Percentiles rank a stretch among this genome's conserved stretches.
Conservation (phyloP, 2,797 vertebrate species). For the Morus bassanus region DNA sequence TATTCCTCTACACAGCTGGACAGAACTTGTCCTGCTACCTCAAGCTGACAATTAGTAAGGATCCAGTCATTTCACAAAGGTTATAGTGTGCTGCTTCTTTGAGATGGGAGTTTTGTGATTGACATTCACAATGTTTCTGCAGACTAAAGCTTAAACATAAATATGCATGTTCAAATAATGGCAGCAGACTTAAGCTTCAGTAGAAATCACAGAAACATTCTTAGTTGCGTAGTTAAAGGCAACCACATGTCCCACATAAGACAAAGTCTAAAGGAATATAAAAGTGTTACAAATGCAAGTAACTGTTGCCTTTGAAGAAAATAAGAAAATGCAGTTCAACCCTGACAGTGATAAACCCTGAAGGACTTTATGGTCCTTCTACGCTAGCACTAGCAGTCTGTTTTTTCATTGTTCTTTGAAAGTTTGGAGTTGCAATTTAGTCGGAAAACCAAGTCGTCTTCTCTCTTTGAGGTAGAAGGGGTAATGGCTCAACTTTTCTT, state of each 20-base stretch:
- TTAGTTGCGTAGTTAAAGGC: background rate
- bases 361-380: background rate
- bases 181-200: constrained; percentile 27
- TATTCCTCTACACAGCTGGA: background rate
- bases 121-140: background rate
- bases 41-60: background rate
- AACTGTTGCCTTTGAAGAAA: background rate
- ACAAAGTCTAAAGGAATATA: background rate
- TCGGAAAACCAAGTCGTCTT: background rate
- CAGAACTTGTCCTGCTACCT: background rate
- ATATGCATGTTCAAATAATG: constrained; percentile 38
- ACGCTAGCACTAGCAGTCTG: background rate
- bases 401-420: background rate
- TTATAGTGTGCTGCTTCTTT: background rate
- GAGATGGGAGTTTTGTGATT: background rate
- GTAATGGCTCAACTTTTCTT: background rate
- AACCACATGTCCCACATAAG: background rate
- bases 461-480: background rate
- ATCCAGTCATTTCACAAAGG: background rate
- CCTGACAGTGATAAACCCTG: background rate
- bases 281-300: background rate
- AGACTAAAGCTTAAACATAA: background rate
- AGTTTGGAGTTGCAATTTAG: background rate
- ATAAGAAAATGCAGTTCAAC: background rate
- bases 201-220: background rate